Conservation (phyloP, 2,888 invertebrate genomes). For the Leucophenga maculata region DNA sequence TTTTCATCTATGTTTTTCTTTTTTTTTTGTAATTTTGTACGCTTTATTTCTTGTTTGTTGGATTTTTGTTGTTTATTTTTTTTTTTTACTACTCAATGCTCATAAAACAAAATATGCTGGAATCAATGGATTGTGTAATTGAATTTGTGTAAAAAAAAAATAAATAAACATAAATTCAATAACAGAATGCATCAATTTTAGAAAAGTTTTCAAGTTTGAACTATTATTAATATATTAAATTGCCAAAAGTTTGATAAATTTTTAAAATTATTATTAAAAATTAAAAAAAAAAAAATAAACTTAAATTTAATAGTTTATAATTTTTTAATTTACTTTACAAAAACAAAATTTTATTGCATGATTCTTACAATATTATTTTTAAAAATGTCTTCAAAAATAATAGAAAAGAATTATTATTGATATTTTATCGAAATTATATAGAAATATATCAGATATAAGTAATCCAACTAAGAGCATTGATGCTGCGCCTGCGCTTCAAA, state of each 20-base stretch:
- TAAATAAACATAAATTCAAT: slow-evolving; percentile 1
- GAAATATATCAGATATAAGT: too few relatives aligned
- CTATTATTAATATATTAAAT: too few relatives aligned
- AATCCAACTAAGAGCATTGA: background rate
- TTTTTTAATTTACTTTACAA: too few relatives aligned
- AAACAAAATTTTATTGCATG: too few relatives aligned
- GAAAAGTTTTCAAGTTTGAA: too few relatives aligned
- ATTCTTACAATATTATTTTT: slow-evolving; percentile 48
- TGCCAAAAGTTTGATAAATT: background rate
- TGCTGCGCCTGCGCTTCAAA: background rate
- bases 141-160: background rate
- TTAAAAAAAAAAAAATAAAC: too few relatives aligned
- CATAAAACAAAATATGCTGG: background rate
- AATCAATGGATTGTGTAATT: slow-evolving; percentile 4
- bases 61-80: slow-evolving; percentile 18
- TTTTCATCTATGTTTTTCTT: slow-evolving; percentile 4
- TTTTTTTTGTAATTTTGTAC: slow-evolving; percentile 23
- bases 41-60: slow-evolving; percentile 11
- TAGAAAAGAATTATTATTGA: too few relatives aligned
- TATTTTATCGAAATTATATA: too few relatives aligned
- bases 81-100: background rate
- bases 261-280: too few relatives aligned
- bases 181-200: background rate
- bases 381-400: background rate
- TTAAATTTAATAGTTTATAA: too few relatives aligned